These are phyloP conservation scores for Chloroceryle inda DNA, from an alignment of 2,797 vertebrate genomes.

Conservation along the genomic window DNA sequence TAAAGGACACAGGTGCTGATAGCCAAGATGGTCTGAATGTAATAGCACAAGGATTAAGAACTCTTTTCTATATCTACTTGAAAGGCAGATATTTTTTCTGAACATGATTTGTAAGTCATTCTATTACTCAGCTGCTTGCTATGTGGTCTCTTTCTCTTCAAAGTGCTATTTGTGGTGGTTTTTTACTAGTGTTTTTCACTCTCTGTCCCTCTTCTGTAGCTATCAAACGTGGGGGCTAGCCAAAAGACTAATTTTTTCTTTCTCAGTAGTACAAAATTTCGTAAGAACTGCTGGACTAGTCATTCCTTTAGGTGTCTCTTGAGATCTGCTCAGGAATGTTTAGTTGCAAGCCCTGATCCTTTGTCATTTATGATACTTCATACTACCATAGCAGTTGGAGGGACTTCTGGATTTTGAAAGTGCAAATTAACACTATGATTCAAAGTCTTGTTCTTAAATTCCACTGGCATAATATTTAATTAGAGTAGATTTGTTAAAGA, in stretches of 20 bases:
- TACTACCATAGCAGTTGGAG: neutral
- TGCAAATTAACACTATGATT: neutral
- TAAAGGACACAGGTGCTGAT: neutral
- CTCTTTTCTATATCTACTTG: neutral
- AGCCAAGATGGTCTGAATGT: neutral
- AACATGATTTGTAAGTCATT: neutral
- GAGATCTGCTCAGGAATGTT: neutral
- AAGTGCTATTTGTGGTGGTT: accelerated
- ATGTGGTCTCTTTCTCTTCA: neutral
- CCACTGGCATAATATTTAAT: neutral
- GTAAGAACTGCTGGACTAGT: neutral
- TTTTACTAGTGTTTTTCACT: neutral
- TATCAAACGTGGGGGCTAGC: neutral
- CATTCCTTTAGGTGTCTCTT: neutral
- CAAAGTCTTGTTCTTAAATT: neutral
- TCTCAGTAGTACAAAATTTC: neutral
- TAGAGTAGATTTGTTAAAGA: neutral
- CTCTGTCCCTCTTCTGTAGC: neutral
- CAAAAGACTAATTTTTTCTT: neutral
- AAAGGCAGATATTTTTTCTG: neutral
- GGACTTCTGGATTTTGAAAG: neutral
- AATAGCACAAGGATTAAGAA: neutral
- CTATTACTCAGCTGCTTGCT: neutral
- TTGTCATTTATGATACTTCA: neutral
- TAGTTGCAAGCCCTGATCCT: neutral